phyloP scores from a whole-genome alignment of 2,888 invertebrate genomes.

The Branchinecta sandiegonensis region DNA sequence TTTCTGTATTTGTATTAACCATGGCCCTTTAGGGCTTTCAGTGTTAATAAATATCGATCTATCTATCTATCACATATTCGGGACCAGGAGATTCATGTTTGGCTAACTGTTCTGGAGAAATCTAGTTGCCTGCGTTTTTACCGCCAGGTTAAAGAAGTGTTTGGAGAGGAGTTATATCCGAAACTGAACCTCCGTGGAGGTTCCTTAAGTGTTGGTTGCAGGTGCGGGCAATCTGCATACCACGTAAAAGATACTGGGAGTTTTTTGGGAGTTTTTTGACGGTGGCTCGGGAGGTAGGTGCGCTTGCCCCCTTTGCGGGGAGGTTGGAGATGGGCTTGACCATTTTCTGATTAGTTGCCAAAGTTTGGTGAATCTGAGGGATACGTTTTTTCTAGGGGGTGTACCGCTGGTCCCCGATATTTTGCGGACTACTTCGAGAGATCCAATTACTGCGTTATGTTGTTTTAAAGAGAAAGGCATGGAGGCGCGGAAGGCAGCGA shows the following conservation, averaged over 20 bases:
- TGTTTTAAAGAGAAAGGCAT: slow-evolving; percentile 13
- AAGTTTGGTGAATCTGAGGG: too few relatives aligned
- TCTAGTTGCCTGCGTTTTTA: too few relatives aligned
- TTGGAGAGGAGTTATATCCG: neutral
- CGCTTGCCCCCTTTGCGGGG: too few relatives aligned
- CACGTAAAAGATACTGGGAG: neutral
- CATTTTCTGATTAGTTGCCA: too few relatives aligned
- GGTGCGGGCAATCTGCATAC: neutral
- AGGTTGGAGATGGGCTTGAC: too few relatives aligned
- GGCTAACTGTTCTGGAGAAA: too few relatives aligned
- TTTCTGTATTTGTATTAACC: too few relatives aligned
- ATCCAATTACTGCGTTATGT: neutral
- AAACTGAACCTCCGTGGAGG: slow-evolving; percentile 1
- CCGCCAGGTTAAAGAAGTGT: too few relatives aligned
- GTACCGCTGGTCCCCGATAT: neutral
- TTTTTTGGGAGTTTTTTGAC: neutral
- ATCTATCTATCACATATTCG: too few relatives aligned
- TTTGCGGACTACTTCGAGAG: neutral
- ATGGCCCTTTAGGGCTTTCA: too few relatives aligned
- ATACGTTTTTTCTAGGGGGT: neutral
- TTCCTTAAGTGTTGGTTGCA: neutral
- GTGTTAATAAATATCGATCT: too few relatives aligned
- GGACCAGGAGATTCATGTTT: too few relatives aligned
- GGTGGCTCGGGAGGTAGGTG: neutral
- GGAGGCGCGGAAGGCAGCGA: neutral